Evolutionary conservation across 1,140 invertebrate genomes (phyloP), one percentile per base, ranked within the genome.

Genomic region (Halictus rubicundus): DNA sequence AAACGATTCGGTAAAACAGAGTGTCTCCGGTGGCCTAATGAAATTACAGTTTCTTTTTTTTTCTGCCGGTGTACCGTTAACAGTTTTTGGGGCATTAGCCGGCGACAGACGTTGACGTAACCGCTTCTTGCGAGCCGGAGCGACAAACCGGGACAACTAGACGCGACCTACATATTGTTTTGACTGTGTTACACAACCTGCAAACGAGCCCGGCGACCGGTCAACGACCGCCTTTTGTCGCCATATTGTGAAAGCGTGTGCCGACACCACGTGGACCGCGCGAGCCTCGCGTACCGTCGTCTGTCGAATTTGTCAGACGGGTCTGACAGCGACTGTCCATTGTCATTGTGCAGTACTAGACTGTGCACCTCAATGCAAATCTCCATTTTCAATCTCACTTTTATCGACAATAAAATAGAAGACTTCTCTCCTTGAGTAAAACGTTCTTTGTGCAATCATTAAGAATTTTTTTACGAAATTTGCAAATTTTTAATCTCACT

Each of bases 231-330:
- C 46, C 66, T 49, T 54, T 66, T 71, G 46, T 78, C 82, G 79
- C 75, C 80, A 83, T 75, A 19, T 84, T 86, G 89, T 87, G 89
- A 89, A 89, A 90, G 89, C 86, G 89, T 83, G 89, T 85, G 80
- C 37, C 42, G 66, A 23, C 39, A 78, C 39, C 84, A 86, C 78
- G 81, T 82, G 87, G 77, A 65, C 74, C 81, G 68, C 74, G 74
- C 37, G 72, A 75, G 39, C 7, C 10, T 23, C 54, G 54, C 14
- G 16, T 7, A 21, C 49, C 6, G 32, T 52, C 64, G 60, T 64
- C 68, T 71, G 42, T 63, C 9, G 8, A 39, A 32, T 78, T 46
- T 52, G 68, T 70, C 42, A 10, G 42, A 63, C 73, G 46, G 16
- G 42, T n/a, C 57, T 61, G 57, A 49, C 72, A 32, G 25, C 6